phyloP scores from a whole-genome alignment of 2,113 vertebrate genomes.

The Dicrurus megarhynchus region DNA sequence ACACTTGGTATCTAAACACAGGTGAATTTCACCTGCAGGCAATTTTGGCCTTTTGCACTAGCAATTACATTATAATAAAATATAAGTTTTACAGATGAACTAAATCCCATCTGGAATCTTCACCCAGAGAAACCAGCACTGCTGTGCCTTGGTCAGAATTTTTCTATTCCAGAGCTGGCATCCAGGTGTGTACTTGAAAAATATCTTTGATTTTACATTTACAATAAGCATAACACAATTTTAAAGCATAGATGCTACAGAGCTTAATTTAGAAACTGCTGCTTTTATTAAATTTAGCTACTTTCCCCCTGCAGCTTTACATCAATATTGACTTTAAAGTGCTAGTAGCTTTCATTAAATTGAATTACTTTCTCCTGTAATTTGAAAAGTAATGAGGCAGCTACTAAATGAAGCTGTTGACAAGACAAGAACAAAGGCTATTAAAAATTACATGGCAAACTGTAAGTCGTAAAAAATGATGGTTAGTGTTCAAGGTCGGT shows the following conservation, averaged over 20 bases:
- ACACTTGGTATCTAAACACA: neutral
- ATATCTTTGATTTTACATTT: constrained; percentile 4
- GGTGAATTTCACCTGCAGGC: neutral
- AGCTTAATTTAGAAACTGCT: constrained; percentile 23
- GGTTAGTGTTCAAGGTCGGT: neutral
- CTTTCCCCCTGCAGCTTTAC: constrained; percentile 5
- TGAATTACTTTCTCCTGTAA: constrained; percentile 25
- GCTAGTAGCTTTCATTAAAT: constrained; percentile 5
- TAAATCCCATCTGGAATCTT: neutral
- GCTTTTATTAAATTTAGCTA: constrained; percentile 31
- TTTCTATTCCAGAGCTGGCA: neutral
- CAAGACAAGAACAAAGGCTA: neutral
- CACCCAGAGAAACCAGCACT: neutral
- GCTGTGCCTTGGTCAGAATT: neutral
- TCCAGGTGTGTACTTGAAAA: constrained; percentile 24
- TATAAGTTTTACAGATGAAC: neutral
- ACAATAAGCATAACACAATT: constrained; percentile 8
- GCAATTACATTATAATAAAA: constrained; percentile 1
- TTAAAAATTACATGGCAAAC: constrained; percentile 6
- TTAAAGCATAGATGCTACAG: neutral
- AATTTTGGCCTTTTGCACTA: neutral
- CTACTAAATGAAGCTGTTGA: constrained; percentile 34
- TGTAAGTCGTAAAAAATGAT: neutral
- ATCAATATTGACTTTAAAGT: constrained; percentile 41
- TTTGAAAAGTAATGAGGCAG: constrained; percentile 35